These are phyloP conservation scores for Papilio machaon DNA, from an alignment of 1,140 invertebrate species.

Conservation along the genomic window DNA sequence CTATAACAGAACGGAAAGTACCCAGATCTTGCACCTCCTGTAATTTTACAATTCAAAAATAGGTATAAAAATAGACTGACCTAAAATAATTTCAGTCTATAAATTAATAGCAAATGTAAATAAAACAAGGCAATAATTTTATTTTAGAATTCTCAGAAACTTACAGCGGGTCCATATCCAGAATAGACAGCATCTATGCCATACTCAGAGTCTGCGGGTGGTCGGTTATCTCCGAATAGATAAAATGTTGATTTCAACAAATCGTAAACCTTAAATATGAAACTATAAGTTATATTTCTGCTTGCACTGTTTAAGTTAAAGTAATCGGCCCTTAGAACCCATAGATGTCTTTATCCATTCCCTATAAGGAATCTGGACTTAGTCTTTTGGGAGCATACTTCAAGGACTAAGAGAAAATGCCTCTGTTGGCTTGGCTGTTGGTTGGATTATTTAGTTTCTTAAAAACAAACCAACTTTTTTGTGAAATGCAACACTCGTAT, in stretches of 20 bases:
- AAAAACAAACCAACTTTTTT: not conserved
- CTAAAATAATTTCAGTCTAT: not conserved
- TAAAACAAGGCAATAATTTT: not conserved
- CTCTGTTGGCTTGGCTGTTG: not conserved
- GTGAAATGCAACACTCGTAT: no score
- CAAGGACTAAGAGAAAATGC: not conserved
- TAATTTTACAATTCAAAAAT: not conserved
- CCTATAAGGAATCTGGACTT: not conserved
- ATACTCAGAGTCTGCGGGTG: not conserved
- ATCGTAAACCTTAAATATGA: conserved; percentile 55
- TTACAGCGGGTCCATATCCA: conserved; percentile 36
- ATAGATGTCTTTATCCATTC: conserved; percentile 1
- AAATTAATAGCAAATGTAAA: not conserved
- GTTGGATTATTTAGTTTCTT: not conserved
- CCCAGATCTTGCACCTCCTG: conserved; percentile 46
- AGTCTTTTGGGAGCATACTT: not conserved
- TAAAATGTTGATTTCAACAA: conserved; percentile 53
- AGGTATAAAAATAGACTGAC: not conserved
- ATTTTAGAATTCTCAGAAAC: not conserved
- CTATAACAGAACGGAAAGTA: conserved; percentile 54
- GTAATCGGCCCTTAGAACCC: not conserved
- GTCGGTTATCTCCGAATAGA: conserved; percentile 42
- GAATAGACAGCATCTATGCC: conserved; percentile 14
- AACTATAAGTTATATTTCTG: not conserved
- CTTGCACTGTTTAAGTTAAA: not conserved